phyloP scores from a whole-genome alignment of 2,113 vertebrate genomes.

The Piaya cayana region DNA sequence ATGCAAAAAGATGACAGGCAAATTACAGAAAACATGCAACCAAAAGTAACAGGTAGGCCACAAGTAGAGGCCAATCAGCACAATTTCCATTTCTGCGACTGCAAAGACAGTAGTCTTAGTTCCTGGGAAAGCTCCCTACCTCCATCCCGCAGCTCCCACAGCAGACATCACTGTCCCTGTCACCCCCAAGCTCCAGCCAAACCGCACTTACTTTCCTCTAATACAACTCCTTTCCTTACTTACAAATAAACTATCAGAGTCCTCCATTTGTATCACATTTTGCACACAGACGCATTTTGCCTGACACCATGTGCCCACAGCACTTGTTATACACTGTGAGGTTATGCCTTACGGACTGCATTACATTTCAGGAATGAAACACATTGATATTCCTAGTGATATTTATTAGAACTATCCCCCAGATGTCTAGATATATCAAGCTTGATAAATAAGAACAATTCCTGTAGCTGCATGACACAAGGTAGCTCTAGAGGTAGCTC shows the following conservation, averaged over 20 bases:
- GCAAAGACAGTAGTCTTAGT: neutral
- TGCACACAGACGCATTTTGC: neutral
- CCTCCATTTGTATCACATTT: neutral
- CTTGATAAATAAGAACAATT: neutral
- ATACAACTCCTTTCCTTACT: neutral
- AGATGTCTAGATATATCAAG: neutral
- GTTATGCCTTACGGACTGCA: neutral
- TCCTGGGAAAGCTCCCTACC: neutral
- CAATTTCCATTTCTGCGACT: neutral
- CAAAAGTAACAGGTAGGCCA: neutral
- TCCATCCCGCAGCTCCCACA: neutral
- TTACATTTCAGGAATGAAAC: neutral
- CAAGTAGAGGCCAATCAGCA: neutral
- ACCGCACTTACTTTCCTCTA: neutral
- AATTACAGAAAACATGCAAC: accelerated
- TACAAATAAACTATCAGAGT: neutral
- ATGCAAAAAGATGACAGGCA: neutral
- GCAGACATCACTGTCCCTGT: neutral
- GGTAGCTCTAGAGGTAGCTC: neutral
- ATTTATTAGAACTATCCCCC: neutral
- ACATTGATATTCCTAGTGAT: neutral
- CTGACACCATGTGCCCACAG: no score
- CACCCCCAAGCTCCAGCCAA: neutral
- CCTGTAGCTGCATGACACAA: neutral
- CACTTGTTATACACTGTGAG: neutral